Evolutionary conservation across 2,113 vertebrate genomes (phyloP), one percentile per base, ranked within the genome.

Genomic region (Neogobius melanostomus): DNA sequence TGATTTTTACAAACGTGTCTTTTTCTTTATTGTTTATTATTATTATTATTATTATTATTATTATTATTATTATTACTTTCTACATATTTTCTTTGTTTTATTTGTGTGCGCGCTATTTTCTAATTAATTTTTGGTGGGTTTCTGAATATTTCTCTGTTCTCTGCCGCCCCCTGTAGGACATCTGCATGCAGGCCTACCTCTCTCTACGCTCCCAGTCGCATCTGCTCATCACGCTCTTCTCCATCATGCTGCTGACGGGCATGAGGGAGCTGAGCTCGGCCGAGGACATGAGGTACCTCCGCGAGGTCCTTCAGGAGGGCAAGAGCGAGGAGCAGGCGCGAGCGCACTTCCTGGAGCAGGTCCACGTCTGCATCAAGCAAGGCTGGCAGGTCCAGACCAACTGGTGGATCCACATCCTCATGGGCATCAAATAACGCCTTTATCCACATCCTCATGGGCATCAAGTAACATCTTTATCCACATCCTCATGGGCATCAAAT

Each of bases 361-460:
- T 94, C 14, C 6, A 62, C 11, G 36, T 59, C 21, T 94, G 93
- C 44, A 90, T 93, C 69, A 43, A 86, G 2, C 68, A 69, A 61
- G 91, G 89, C 64, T 94, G 93, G 93, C 92, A 88, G 0, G 92
- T 94, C 3, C 93, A 94, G 78, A 81, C 92, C 67, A 94, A 92
- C 72, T 94, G 91, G 91, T 94, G 92, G 93, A 80, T 94, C 66
- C 93, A 94, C 88, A 79, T 91, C 87, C 9, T 92, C 70, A 90
- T 82, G 11, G 92, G 91, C 48, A 92, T 90, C 66, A 93, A 91
- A 61, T 92, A 91, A 79, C 74, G 3, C 7, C 21, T 65, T 9
- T 15, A 28, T 28, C 28, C 1, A 28, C 28, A 28, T 28, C n/a
- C n/a, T n/a, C n/a, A n/a, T n/a, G 28, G 28, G 28, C 28, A 28